These are phyloP conservation scores for Cydia pomonella DNA, from an alignment of 1,140 invertebrate species.

Conservation along the genomic window DNA sequence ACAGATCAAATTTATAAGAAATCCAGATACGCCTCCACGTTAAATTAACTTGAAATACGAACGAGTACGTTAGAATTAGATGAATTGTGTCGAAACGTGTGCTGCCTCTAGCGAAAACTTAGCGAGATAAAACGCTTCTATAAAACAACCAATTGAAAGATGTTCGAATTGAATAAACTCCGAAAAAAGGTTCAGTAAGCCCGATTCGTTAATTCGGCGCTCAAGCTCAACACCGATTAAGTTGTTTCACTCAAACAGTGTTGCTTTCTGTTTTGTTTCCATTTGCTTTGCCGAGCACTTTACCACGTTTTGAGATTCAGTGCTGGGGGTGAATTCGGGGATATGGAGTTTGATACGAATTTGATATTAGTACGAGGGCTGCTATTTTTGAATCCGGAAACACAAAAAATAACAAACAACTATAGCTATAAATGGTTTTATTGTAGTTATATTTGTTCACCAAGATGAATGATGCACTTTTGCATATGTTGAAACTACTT, in stretches of 20 bases:
- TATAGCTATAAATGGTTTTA: too few species aligned
- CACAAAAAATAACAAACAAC: too few species aligned
- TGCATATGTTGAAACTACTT: too few species aligned
- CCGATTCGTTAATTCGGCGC: constrained; percentile 40
- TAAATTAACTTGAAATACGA: too few species aligned
- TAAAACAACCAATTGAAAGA: constrained; percentile 41
- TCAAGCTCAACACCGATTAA: constrained; percentile 31
- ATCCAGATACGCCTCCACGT: too few species aligned
- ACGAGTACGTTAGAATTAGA: neutral
- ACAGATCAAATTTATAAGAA: too few species aligned
- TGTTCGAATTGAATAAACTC: constrained; percentile 42
- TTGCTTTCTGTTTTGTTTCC: constrained; percentile 29
- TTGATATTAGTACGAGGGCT: too few species aligned
- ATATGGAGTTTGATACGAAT: neutral
- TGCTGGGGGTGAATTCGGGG: neutral
- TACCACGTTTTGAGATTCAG: constrained; percentile 23
- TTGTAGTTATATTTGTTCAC: too few species aligned
- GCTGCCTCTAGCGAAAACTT: neutral
- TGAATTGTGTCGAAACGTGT: neutral
- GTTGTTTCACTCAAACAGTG: constrained; percentile 27
- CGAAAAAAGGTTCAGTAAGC: constrained; percentile 40
- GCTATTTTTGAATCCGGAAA: too few species aligned
- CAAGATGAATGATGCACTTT: too few species aligned
- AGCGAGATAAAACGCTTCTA: constrained; percentile 8
- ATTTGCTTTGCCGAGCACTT: constrained; percentile 27